Conservation (phyloP, 2,888 invertebrate species). For the Chelonus formosanus region DNA sequence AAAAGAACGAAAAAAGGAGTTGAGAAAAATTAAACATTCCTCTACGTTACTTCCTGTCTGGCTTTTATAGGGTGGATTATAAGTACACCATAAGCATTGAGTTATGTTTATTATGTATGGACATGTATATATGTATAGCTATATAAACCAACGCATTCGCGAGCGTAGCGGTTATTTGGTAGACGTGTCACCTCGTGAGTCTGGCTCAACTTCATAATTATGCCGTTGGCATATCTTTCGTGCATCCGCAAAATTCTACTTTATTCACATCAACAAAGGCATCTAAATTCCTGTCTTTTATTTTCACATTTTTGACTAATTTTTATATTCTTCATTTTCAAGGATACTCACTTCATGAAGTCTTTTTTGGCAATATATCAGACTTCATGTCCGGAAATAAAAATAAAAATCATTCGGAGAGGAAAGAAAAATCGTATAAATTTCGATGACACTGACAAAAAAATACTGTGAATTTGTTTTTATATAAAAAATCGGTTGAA, state of each 20-base stretch:
- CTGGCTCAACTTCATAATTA: constrained; percentile 19
- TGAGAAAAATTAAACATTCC: constrained; percentile 5
- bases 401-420: no score
- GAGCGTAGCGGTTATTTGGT: constrained; percentile 21
- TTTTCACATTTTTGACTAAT: neutral
- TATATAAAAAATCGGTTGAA: no score
- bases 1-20: constrained; percentile 6
- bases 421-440: no score
- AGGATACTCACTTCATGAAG: no score
- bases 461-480: no score
- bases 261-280: neutral
- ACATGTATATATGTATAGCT: neutral
- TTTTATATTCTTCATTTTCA: no score
- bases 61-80: neutral
- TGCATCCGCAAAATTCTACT: constrained; percentile 1
- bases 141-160: constrained; percentile 5
- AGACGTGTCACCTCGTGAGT: constrained; percentile 18
- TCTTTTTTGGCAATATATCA: no score
- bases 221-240: constrained; percentile 10
- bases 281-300: neutral
- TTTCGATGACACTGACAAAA: no score
- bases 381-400: no score
- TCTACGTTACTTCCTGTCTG: constrained; percentile 26
- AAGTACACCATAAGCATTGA: constrained; percentile 16
- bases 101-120: constrained; percentile 16